Evolutionary conservation across 2,888 invertebrate species (phyloP).

Genomic region (Scelioninae gen. 2): DNA sequence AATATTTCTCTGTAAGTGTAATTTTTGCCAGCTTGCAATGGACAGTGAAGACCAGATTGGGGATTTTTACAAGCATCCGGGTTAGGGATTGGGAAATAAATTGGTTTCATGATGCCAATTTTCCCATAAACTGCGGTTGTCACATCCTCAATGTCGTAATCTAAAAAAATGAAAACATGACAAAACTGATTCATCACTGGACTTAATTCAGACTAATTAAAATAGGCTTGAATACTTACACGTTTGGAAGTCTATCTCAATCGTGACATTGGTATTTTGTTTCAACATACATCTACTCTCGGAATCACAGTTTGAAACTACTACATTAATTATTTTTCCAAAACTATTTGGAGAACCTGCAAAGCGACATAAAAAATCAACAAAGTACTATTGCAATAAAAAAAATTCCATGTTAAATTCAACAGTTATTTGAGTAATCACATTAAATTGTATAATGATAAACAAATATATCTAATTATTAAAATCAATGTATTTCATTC

Average conservation of each 20-base stretch:
- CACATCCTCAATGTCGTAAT: not conserved
- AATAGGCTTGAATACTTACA: conserved; percentile 8
- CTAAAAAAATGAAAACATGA: conserved; percentile 7
- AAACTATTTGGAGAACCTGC: too few relatives aligned
- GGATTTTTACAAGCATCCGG: conserved; percentile 20
- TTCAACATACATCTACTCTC: not conserved
- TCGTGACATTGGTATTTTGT: conserved; percentile 15
- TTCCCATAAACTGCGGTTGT: not conserved
- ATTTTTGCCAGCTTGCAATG: conserved; percentile 21
- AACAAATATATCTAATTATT: too few relatives aligned
- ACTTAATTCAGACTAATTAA: too few relatives aligned
- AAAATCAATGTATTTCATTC: too few relatives aligned
- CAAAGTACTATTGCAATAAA: too few relatives aligned
- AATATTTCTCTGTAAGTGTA: conserved; percentile 16
- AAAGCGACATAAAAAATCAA: too few relatives aligned
- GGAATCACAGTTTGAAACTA: conserved; percentile 1
- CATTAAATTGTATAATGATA: too few relatives aligned
- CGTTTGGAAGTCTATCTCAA: conserved; percentile 23
- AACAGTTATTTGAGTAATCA: too few relatives aligned
- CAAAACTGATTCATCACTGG: not conserved
- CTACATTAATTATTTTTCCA: conserved; percentile 16
- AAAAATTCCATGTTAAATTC: too few relatives aligned
- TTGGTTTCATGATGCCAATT: not conserved
- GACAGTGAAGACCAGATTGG: conserved; percentile 11
- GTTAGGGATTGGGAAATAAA: not conserved